Percentiles rank a stretch among this genome's conserved stretches.
Conservation (phyloP, 2,113 vertebrate species). For the Colius striatus region DNA sequence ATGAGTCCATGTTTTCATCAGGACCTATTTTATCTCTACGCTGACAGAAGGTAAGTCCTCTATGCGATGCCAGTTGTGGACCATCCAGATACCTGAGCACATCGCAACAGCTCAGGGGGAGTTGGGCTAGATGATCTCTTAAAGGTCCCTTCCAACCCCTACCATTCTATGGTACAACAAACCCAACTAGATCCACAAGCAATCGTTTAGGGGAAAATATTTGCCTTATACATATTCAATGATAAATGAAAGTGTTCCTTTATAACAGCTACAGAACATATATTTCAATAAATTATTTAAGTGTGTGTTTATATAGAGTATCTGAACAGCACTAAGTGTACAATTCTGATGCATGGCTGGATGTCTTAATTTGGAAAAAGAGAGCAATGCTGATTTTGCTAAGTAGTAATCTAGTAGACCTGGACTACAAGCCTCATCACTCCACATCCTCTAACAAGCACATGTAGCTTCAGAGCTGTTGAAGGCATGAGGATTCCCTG, state of each 20-base stretch:
- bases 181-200: constrained; percentile 35
- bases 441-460: neutral
- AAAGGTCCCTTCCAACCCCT: no score
- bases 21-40: neutral
- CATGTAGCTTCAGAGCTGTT: neutral
- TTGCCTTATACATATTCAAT: constrained; percentile 56
- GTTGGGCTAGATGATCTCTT: no score
- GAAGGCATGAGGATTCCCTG: neutral
- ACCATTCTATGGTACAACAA: constrained; percentile 41
- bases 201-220: constrained; percentile 38
- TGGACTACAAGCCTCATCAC: neutral
- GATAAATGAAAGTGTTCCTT: constrained; percentile 20
- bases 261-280: constrained; percentile 39
- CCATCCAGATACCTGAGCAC: neutral
- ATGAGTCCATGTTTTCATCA: neutral
- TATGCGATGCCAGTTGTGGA: neutral
- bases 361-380: neutral
- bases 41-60: neutral
- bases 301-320: neutral
- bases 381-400: neutral
- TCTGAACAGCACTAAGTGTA: neutral
- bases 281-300: constrained; percentile 58
- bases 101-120: no score
- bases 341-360: neutral
- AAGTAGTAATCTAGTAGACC: neutral